Conservation (phyloP, 2,797 vertebrate species). For the Pagetopsis macropterus region DNA sequence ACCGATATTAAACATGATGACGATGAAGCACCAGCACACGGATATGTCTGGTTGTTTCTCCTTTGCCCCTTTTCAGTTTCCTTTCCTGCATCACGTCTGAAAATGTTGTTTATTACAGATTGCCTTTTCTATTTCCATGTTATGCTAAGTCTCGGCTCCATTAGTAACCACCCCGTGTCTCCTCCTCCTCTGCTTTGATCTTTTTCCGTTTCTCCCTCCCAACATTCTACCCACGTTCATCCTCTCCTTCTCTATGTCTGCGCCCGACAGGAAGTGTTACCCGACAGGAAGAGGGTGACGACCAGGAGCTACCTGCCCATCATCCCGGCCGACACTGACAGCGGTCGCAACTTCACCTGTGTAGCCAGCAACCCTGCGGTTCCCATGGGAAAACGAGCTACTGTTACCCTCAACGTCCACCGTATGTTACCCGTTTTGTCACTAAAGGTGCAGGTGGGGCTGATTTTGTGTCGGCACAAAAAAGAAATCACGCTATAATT, state of each 20-base stretch:
- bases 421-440: slow-evolving; percentile 76
- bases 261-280: slow-evolving; percentile 85
- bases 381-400: slow-evolving; percentile 88
- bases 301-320: slow-evolving; percentile 91
- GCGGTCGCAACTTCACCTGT: slow-evolving; percentile 89
- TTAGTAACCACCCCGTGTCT: slow-evolving; percentile 28
- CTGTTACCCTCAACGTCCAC: slow-evolving; percentile 90
- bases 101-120: neutral
- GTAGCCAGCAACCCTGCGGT: slow-evolving; percentile 89
- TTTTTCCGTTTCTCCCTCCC: neutral
- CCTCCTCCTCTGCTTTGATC: slow-evolving; percentile 40
- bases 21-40: slow-evolving; percentile 7
- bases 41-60: neutral
- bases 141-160: slow-evolving; percentile 6
- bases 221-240: neutral
- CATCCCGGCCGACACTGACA: slow-evolving; percentile 89
- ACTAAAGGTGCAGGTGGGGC: neutral
- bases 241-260: neutral
- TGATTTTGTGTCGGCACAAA: neutral
- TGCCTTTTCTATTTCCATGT: slow-evolving; percentile 22
- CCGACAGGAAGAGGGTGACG: slow-evolving; percentile 91
- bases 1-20: slow-evolving; percentile 14
- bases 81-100: neutral
- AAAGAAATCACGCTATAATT: slow-evolving; percentile 14
- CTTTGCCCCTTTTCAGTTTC: neutral